These are phyloP conservation scores for Drosophila takahashii DNA, from an alignment of 1,140 invertebrate genomes.

Conservation along the genomic window DNA sequence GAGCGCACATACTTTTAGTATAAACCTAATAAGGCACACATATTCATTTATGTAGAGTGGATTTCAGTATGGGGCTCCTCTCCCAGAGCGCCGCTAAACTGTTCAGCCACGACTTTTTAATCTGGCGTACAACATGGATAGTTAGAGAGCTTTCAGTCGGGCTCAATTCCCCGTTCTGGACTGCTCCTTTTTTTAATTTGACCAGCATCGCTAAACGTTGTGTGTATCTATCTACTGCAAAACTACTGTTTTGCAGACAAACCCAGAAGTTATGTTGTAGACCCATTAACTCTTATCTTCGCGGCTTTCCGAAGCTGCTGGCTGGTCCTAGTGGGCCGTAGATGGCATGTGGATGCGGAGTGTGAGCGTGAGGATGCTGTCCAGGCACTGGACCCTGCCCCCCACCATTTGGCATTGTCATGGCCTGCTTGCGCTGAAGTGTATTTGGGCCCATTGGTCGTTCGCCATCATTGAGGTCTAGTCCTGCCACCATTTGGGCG, in stretches of 20 bases:
- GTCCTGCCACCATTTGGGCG: slow-evolving; percentile 94
- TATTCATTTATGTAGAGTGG: slow-evolving; percentile 75
- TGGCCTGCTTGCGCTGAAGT: slow-evolving; percentile 70
- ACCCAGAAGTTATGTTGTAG: not conserved
- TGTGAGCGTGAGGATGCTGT: slow-evolving; percentile 38
- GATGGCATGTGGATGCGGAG: slow-evolving; percentile 64
- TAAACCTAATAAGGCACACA: slow-evolving; percentile 84
- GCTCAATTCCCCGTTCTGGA: slow-evolving; percentile 8
- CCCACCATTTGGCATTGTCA: slow-evolving; percentile 58
- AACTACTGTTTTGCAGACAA: not conserved
- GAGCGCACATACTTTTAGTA: slow-evolving; percentile 63
- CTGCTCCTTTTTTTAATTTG: slow-evolving; percentile 64
- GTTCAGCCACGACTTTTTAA: slow-evolving; percentile 19
- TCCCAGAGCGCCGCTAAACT: slow-evolving; percentile 11
- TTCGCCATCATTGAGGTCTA: slow-evolving; percentile 91
- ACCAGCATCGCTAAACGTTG: slow-evolving; percentile 79
- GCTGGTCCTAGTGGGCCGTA: slow-evolving; percentile 68
- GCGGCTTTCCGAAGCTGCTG: slow-evolving; percentile 78
- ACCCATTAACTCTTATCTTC: slow-evolving; percentile 63
- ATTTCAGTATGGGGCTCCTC: slow-evolving; percentile 11
- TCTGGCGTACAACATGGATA: slow-evolving; percentile 22
- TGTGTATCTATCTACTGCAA: slow-evolving; percentile 26
- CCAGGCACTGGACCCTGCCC: slow-evolving; percentile 8
- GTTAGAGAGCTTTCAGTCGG: slow-evolving; percentile 5
- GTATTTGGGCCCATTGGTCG: slow-evolving; percentile 62